These are phyloP conservation scores for Tiliqua scincoides DNA, from an alignment of 2,113 vertebrate species.

Conservation along the genomic window DNA sequence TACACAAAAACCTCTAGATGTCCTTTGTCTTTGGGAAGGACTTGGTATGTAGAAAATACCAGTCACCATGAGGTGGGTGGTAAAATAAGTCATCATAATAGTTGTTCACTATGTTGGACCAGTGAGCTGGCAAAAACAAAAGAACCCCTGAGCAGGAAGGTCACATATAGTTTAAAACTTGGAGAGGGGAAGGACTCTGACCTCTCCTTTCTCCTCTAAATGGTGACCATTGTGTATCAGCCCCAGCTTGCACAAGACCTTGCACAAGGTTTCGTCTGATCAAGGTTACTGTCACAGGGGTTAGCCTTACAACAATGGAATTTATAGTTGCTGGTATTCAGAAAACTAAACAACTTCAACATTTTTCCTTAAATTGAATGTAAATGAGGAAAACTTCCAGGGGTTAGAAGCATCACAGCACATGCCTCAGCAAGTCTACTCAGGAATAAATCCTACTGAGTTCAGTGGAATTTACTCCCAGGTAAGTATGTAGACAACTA, in stretches of 20 bases:
- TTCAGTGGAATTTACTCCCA: no score
- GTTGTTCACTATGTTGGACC: background rate
- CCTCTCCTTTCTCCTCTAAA: background rate
- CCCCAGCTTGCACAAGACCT: no score
- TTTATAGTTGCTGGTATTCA: slow-evolving; percentile 16
- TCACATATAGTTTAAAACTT: background rate
- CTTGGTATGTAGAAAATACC: no score
- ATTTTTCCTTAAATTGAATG: background rate
- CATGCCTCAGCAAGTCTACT: no score
- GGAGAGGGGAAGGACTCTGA: background rate
- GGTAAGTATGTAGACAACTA: no score
- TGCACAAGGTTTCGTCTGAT: background rate
- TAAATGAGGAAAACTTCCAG: background rate
- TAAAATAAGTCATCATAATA: no score
- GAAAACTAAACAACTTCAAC: background rate
- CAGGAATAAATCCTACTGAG: no score
- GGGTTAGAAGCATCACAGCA: background rate
- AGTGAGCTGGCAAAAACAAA: background rate
- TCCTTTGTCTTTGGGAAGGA: no score
- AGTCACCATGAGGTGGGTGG: no score
- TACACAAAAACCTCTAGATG: no score
- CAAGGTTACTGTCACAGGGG: background rate
- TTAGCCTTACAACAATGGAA: background rate
- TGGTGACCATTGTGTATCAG: no score
- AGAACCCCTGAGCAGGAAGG: background rate